These are phyloP conservation scores for Calliopsis andreniformis DNA, from an alignment of 1,140 invertebrate species.

Conservation along the genomic window DNA sequence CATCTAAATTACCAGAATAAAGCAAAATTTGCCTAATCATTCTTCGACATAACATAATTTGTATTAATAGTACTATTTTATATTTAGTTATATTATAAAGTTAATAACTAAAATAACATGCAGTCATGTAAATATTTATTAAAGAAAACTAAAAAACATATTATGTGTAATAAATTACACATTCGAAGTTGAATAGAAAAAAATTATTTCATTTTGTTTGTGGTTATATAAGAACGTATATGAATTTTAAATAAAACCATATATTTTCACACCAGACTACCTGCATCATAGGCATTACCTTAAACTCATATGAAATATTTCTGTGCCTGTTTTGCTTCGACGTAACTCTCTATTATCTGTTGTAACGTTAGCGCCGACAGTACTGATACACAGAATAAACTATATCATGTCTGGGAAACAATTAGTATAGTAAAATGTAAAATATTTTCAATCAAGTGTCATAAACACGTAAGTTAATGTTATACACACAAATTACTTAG, in stretches of 20 bases:
- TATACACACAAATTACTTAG: too few relatives aligned
- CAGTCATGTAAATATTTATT: not conserved
- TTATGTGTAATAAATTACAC: not conserved
- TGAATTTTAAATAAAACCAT: slow-evolving; percentile 1
- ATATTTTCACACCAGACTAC: slow-evolving; percentile 69
- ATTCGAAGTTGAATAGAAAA: not conserved
- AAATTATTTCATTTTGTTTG: not conserved
- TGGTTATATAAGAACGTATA: not conserved
- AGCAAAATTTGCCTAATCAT: not conserved
- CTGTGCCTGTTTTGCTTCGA: slow-evolving; percentile 80
- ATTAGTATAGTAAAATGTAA: not conserved
- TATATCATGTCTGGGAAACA: slow-evolving; percentile 37
- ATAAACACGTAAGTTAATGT: not conserved
- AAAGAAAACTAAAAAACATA: not conserved
- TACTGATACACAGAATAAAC: slow-evolving; percentile 73
- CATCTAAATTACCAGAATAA: not conserved
- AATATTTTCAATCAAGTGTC: not conserved
- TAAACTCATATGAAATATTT: slow-evolving; percentile 81
- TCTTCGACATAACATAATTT: not conserved
- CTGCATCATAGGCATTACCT: slow-evolving; percentile 73
- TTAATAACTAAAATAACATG: slow-evolving; percentile 18
- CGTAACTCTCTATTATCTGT: slow-evolving; percentile 71
- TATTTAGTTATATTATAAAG: not conserved
- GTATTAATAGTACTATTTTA: not conserved
- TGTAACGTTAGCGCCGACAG: slow-evolving; percentile 66